These are phyloP conservation scores for Spodoptera picta DNA, from an alignment of 2,888 invertebrate genomes.

Conservation along the genomic window DNA sequence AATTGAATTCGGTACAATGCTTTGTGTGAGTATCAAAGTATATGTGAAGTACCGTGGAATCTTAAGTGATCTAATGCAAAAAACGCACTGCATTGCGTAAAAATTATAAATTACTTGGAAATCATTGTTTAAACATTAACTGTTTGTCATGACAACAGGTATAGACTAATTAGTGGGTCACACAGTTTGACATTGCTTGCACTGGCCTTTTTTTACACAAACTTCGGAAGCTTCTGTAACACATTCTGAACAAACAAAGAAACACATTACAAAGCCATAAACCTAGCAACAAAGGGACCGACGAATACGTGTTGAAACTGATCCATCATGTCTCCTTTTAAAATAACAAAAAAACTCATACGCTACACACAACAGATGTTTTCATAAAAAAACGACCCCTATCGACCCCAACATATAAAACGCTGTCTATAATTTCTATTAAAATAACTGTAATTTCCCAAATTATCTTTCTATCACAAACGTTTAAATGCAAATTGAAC, in stretches of 20 bases:
- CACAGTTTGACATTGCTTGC: constrained; percentile 35
- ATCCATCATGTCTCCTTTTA: constrained; percentile 89
- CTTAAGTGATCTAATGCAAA: background rate
- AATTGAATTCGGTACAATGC: constrained; percentile 70
- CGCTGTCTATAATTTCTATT: constrained; percentile 79
- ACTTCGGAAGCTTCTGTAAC: constrained; percentile 80
- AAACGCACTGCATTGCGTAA: constrained; percentile 8
- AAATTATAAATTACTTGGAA: background rate
- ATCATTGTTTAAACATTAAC: background rate
- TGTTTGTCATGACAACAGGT: background rate
- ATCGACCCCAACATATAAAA: constrained; percentile 75
- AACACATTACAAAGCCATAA: constrained; percentile 88
- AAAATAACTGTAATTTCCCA: constrained; percentile 83
- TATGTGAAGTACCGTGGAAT: constrained; percentile 15
- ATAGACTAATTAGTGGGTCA: constrained; percentile 30
- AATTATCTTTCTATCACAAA: constrained; percentile 80
- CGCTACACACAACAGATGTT: constrained; percentile 87
- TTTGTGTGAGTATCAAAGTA: constrained; percentile 52
- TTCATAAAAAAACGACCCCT: constrained; percentile 84
- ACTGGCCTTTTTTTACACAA: constrained; percentile 65
- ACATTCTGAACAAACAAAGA: constrained; percentile 87
- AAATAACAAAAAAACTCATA: constrained; percentile 86
- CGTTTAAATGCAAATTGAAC: constrained; percentile 85
- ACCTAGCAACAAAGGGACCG: constrained; percentile 86
- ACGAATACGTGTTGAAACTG: constrained; percentile 88